Percentiles rank a stretch among this genome's conserved stretches.
Conservation (phyloP, 2,113 vertebrate genomes). For the Leucopsar rothschildi region DNA sequence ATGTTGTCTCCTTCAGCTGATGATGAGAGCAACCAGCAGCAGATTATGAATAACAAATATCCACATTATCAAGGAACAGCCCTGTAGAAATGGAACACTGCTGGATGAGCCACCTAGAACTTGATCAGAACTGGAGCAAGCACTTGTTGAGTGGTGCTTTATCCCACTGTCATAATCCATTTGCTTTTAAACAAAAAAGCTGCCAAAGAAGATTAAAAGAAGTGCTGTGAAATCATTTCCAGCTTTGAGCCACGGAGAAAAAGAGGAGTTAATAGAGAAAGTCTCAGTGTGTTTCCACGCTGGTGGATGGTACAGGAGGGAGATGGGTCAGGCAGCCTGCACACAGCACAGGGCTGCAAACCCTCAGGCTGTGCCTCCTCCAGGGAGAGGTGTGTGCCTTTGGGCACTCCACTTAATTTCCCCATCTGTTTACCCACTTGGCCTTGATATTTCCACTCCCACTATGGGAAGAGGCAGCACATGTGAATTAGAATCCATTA, state of each 20-base stretch:
- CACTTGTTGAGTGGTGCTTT: neutral
- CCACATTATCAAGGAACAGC: neutral
- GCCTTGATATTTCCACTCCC: neutral
- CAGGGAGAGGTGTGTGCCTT: neutral
- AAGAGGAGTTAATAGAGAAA: neutral
- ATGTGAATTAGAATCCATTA: neutral
- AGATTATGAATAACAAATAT: conserved; percentile 13
- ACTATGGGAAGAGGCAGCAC: neutral
- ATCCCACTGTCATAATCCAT: neutral
- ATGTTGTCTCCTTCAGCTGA: neutral
- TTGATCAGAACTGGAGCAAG: neutral
- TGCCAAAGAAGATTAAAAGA: neutral
- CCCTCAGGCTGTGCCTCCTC: neutral
- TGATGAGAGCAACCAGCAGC: neutral
- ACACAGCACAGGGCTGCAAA: neutral
- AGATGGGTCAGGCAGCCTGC: neutral
- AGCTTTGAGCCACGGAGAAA: neutral
- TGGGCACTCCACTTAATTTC: neutral
- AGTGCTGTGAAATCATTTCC: neutral
- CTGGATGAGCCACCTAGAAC: neutral
- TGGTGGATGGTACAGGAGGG: neutral
- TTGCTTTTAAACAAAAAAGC: neutral
- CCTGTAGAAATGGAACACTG: neutral
- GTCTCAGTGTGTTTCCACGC: neutral
- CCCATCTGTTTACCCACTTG: neutral